Base-by-base conservation (phyloP, 2,888 invertebrate species). In the Hanleya hanleyi region DNA sequence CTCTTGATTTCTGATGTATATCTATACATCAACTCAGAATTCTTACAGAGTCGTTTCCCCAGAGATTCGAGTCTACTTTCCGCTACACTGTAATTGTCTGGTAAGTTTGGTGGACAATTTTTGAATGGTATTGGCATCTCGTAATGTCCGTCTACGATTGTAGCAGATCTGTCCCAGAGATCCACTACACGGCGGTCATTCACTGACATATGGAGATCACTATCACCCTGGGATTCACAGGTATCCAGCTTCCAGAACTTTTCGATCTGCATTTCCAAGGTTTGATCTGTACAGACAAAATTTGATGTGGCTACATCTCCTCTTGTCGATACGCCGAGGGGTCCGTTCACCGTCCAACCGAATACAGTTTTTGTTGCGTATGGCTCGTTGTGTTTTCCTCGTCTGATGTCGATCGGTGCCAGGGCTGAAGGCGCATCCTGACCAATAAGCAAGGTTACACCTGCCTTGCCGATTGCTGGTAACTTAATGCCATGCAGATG, bases 231-330 rank as follows among this genome's bases (percentile, higher is more conserved):
- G 92, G 22, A 15, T 7, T 22, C 22, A 26, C 37, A 26, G n/a
- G 37, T 36, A 6, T 76, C 76, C 22, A 76, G 12, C 33, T 76
- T 50, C 70, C 73, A 76, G 15, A 73, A 68, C 95, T 69, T 94
- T 96, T 87, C 90, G 93, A 95, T 29, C 92, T 97, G 82, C 96
- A 96, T 91, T 95, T 97, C 76, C 94, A 95, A 57, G 96, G 97
- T 9, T 92, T 97, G 69, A 95, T 96, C 6, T 3, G 71, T 12
- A 1, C 66, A 18, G 4, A 69, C 36, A 38, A 69, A 75, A 33
- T 75, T 22, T 5, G 66, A 36, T 0, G n/a, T 33, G 29, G 41
- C 67, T 9, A 35, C 36, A 51, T 15, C 22, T 7, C 7, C 50
- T 18, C 26, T 26, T 18, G 65, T 61, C n/a, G n/a, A n/a, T n/a